phyloP scores from a whole-genome alignment of 2,888 invertebrate genomes.

The Drosophila anomelani region DNA sequence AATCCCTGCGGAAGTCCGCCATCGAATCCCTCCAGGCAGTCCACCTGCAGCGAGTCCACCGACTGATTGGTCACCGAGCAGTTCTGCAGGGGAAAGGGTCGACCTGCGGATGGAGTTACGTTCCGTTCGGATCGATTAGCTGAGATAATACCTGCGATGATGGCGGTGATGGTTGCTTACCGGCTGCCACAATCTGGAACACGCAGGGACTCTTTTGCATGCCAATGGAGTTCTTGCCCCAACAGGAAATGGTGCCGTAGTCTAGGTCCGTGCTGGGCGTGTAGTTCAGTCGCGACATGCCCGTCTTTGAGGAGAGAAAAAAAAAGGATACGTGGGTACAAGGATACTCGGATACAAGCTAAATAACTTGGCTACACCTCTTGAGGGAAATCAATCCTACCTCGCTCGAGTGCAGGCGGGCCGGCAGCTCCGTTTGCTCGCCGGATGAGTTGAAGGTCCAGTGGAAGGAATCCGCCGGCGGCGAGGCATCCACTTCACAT shows the following conservation, averaged over 20 bases:
- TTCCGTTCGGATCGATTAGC: conserved; percentile 28
- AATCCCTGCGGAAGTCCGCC: conserved; percentile 95
- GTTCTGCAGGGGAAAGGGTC: conserved; percentile 94
- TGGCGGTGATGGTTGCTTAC: conserved; percentile 84
- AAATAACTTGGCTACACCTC: conserved; percentile 52
- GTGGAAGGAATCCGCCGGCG: conserved; percentile 93
- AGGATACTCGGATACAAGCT: conserved; percentile 17
- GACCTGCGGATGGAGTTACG: conserved; percentile 86
- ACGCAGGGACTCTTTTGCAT: conserved; percentile 93
- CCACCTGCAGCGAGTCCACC: conserved; percentile 92
- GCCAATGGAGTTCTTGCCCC: conserved; percentile 93
- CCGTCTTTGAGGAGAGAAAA: conserved; percentile 75
- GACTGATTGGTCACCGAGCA: conserved; percentile 96
- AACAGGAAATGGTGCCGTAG: conserved; percentile 95
- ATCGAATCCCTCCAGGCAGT: conserved; percentile 94
- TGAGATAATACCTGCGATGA: not conserved
- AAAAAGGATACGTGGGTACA: conserved; percentile 16
- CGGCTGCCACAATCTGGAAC: conserved; percentile 94
- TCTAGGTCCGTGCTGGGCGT: conserved; percentile 94
- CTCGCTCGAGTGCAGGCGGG: conserved; percentile 86
- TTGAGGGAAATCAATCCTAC: conserved; percentile 59
- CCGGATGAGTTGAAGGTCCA: conserved; percentile 98
- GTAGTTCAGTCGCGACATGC: conserved; percentile 89
- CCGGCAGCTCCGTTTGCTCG: conserved; percentile 92
- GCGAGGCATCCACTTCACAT: conserved; percentile 95